These are phyloP conservation scores for Diplodus sargus DNA, from an alignment of 2,797 vertebrate species.

Conservation along the genomic window DNA sequence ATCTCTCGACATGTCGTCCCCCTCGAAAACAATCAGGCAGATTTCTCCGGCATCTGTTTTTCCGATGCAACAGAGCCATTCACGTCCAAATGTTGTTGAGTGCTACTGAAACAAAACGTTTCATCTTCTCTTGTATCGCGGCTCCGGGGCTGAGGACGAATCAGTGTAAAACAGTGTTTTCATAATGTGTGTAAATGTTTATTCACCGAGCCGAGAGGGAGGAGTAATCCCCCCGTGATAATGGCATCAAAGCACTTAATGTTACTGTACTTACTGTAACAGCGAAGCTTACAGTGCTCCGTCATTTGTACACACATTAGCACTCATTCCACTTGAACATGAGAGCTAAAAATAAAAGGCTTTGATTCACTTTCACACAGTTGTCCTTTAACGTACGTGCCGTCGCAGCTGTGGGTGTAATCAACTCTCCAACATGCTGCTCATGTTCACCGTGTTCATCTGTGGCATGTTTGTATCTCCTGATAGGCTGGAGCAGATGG, in stretches of 20 bases:
- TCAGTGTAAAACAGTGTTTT: not conserved
- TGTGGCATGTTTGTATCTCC: slow-evolving; percentile 37
- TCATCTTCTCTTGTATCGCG: not conserved
- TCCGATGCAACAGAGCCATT: slow-evolving; percentile 15
- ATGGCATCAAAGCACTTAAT: not conserved
- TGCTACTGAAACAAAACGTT: not conserved
- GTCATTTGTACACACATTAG: not conserved
- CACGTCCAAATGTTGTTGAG: slow-evolving; percentile 2
- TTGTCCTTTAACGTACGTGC: not conserved
- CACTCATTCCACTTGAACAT: not conserved
- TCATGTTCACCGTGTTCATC: slow-evolving; percentile 21
- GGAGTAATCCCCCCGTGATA: not conserved
- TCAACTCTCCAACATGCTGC: slow-evolving; percentile 23
- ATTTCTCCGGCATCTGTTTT: slow-evolving; percentile 32
- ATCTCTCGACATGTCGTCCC: slow-evolving; percentile 32
- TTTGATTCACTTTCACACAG: not conserved
- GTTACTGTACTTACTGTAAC: not conserved
- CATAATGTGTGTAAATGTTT: slow-evolving; percentile 5
- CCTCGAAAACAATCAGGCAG: slow-evolving; percentile 10
- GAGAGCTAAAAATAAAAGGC: not conserved
- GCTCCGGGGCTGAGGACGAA: not conserved
- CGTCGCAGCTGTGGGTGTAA: slow-evolving; percentile 19
- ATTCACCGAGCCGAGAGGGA: not conserved
- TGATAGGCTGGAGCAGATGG: slow-evolving; percentile 31
- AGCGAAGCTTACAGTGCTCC: not conserved